Evolutionary conservation across 2,113 vertebrate genomes (phyloP).

Genomic region (human (Homo sapiens)): DNA sequence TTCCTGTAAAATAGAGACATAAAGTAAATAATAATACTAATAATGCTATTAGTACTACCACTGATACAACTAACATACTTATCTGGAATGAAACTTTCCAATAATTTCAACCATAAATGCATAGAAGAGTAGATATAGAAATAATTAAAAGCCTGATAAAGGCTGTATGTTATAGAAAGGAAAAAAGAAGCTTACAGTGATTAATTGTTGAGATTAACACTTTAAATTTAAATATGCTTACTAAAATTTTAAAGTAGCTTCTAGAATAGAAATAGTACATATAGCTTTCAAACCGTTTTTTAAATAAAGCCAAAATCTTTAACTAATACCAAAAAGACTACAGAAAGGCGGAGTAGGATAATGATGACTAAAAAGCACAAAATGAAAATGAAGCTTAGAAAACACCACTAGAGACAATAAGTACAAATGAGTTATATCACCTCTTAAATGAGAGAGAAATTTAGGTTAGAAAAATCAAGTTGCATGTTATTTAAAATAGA

Average conservation of each 20-base stretch:
- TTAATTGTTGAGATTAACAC: neutral
- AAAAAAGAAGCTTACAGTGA: neutral
- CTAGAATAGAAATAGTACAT: neutral
- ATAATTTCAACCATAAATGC: conserved; percentile 3
- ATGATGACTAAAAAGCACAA: neutral
- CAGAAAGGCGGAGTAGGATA: neutral
- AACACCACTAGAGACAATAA: neutral
- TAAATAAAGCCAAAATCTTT: neutral
- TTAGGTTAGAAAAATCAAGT: neutral
- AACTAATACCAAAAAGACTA: neutral
- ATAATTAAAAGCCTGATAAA: conserved; percentile 2
- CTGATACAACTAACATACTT: neutral
- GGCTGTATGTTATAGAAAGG: neutral
- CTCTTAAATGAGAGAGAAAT: neutral
- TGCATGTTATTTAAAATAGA: neutral
- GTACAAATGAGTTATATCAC: neutral
- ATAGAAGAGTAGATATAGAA: neutral
- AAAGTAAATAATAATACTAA: conserved; percentile 29
- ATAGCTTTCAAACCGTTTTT: neutral
- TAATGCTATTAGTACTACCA: neutral
- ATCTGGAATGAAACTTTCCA: conserved; percentile 20
- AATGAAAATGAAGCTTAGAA: neutral
- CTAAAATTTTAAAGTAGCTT: neutral
- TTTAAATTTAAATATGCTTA: neutral
- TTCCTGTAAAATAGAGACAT: conserved; percentile 23